Evolutionary conservation across 2,888 invertebrate species (phyloP), one percentile per base, ranked within the genome.

Genomic region (Dicycla oo): DNA sequence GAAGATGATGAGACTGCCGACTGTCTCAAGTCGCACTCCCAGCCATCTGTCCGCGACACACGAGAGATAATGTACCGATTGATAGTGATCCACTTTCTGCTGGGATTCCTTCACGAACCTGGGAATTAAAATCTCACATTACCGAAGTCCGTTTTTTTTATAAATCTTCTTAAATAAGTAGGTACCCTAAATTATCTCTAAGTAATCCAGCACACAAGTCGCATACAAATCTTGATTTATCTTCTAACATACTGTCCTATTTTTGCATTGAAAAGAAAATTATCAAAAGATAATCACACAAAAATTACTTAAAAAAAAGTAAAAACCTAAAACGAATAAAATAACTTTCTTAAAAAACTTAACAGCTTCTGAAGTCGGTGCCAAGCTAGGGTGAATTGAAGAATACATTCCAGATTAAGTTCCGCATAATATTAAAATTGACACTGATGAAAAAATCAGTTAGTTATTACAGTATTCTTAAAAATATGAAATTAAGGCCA

Each of bases 31-130:
- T 34, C 99, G 97, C 51, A 99, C 97, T 6, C 99, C 99, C 82
- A 99, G 96, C 99, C 99, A 99, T 89, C 99, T 97, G 95, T 99
- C 99, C 11, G 99, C 98, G 86, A 99, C 98, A 80, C 98, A 97
- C 89, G 98, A 98, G 0, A 99, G 99, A 95, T 98, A 99, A 93
- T 98, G 98, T 93, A 98, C 98, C 51, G 98, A 96, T 94, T 99
- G 99, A 96, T 99, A 99, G 89, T 97, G 97, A 94, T 99, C 99
- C 62, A 99, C 99, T 89, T 97, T 98, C 34, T 95, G 94, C 89
- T 99, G 99, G 0, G 99, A 99, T 92, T 99, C 99, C 20, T 95
- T 93, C 47, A 99, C 97, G 91, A 99, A 99, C 90, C 98, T 97
- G 82, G 5, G 70, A 69, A 62, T 51, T 26, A 49, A 49, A 3